Conservation (phyloP, 2,888 invertebrate species). For the Gymnoscelis rufifasciata region DNA sequence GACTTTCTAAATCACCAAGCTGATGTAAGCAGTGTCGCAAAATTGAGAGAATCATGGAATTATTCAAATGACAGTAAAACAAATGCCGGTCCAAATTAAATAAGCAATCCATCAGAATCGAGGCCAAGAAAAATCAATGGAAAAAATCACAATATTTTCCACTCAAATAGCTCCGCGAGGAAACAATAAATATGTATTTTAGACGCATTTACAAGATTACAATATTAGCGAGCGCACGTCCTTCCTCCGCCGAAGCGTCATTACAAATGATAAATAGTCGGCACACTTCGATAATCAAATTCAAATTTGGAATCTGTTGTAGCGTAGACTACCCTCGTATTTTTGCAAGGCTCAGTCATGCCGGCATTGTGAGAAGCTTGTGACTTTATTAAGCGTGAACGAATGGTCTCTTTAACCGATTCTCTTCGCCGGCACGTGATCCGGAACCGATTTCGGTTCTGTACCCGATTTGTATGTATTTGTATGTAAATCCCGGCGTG, state of each 20-base stretch:
- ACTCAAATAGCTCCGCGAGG: constrained; percentile 56
- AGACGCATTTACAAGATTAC: constrained; percentile 76
- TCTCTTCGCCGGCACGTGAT: constrained; percentile 81
- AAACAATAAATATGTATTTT: constrained; percentile 70
- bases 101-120: constrained; percentile 31
- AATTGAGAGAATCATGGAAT: constrained; percentile 25
- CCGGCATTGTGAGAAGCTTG: constrained; percentile 75
- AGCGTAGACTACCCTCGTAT: constrained; percentile 46
- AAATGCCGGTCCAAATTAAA: constrained; percentile 33
- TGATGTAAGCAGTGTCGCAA: constrained; percentile 18
- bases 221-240: constrained; percentile 71
- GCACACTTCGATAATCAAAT: constrained; percentile 79
- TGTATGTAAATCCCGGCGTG: constrained; percentile 70
- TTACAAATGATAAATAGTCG: constrained; percentile 77
- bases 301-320: constrained; percentile 78
- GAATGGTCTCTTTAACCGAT: constrained; percentile 75
- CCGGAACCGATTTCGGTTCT: constrained; percentile 74
- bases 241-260: constrained; percentile 62
- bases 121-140: constrained; percentile 53
- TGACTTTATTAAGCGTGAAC: constrained; percentile 77
- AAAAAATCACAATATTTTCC: constrained; percentile 67
- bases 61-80: constrained; percentile 25
- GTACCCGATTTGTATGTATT: constrained; percentile 68
- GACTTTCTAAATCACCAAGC: constrained; percentile 9
- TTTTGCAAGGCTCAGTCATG: constrained; percentile 52